Evolutionary conservation across 2,113 vertebrate species (phyloP).

Genomic region (Rattus norvegicus): GRCr8 NC_086029.1:64090501-64091000

Average conservation of each 20-base stretch:
- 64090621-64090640: slow-evolving; percentile 36
- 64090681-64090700: slow-evolving; percentile 13
- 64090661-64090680: not conserved
- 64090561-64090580: not conserved
- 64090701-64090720: not conserved
- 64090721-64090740: slow-evolving; percentile 12
- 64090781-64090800: not conserved
- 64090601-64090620: slow-evolving; percentile 36
- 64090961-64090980: not conserved
- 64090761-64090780: not conserved
- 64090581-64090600: slow-evolving; percentile 65
- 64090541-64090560: slow-evolving; percentile 15
- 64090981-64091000: too few relatives aligned
- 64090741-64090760: not conserved
- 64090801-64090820: fast-evolving
- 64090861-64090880: fast-evolving
- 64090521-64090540: slow-evolving; percentile 34
- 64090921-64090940: slow-evolving; percentile 20
- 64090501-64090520: slow-evolving; percentile 43
- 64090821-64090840: fast-evolving
- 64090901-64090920: slow-evolving; percentile 14
- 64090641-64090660: slow-evolving; percentile 10
- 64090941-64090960: slow-evolving; percentile 28
- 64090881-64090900: not conserved
- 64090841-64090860: not conserved